Base-by-base conservation (phyloP, 2,888 invertebrate genomes). In the Gastrophysa polygoni region DNA sequence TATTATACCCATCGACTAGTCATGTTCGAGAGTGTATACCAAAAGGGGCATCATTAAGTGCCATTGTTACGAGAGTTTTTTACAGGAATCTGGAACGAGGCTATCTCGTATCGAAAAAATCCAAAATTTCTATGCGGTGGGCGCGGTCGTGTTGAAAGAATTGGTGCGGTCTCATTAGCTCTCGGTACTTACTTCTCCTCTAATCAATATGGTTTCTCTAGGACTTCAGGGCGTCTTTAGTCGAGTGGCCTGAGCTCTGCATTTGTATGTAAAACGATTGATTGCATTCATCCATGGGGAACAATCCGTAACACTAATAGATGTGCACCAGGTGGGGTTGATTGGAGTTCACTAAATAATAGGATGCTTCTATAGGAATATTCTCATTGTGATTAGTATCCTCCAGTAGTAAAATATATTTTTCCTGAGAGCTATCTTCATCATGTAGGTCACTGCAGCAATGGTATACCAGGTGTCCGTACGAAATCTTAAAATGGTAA, bases 41-140 rank as follows among this genome's bases (percentile, higher is more conserved):
- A 64, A 62, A 66, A 56, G 63, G 55, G 63, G 64, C 57, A 59
- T 61, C 63, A 63, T 63, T 66, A 59, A 59, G 46, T 34, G 56
- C 48, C 49, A 60, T 63, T 63, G 59, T 63, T 57, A 21, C 43
- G 28, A 24, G 29, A 38, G 6, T 58, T 64, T 64, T 57, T 11
- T 43, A 10, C 14, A 16, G 28, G 20, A 34, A 38, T 52, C 17
- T 38, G 38, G 18, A 17, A 52, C 52, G 21, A 52, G 52, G 38
- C 52, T 52, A 38, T 29, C 17, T 28, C 14, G 28, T 28, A 28
- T 50, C 17, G 17, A 28, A 50, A 50, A 50, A 24, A 24, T 21
- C 24, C 24, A 47, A 20, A 47, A 47, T 47, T 24, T 47, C 28
- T 50, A 29, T 50, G 28, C 38, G 1, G 38, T 38, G 38, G 38